phyloP scores from a whole-genome alignment of 2,113 vertebrate genomes.

The Castor canadensis region DNA sequence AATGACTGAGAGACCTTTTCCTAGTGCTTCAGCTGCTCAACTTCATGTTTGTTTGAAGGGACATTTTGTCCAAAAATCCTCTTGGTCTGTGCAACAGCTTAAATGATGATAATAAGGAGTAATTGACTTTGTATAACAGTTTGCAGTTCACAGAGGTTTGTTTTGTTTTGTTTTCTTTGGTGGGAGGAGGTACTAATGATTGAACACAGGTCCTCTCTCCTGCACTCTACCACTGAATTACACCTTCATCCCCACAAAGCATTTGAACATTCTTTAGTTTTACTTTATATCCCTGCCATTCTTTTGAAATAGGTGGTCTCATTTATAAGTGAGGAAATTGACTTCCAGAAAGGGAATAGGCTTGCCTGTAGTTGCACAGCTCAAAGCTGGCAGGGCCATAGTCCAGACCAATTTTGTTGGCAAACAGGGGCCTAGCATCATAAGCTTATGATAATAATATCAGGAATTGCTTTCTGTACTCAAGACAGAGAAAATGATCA shows the following conservation, averaged over 20 bases:
- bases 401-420: not conserved
- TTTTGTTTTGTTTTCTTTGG: no score
- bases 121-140: not conserved
- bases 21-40: not conserved
- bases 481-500: not conserved
- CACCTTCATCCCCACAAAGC: not conserved
- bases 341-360: conserved; percentile 34
- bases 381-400: not conserved
- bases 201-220: not conserved
- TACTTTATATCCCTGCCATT: not conserved
- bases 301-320: not conserved
- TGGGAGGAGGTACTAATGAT: not conserved
- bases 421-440: not conserved
- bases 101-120: not conserved
- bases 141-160: not conserved
- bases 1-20: not conserved
- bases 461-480: not conserved
- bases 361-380: not conserved
- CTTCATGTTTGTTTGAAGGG: not conserved
- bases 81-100: not conserved
- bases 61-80: conserved; percentile 36
- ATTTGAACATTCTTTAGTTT: conserved; percentile 31
- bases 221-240: not conserved
- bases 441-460: not conserved
- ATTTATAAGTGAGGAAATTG: conserved; percentile 1